Conservation (phyloP, 1,140 invertebrate species). For the Artemia franciscana region DNA sequence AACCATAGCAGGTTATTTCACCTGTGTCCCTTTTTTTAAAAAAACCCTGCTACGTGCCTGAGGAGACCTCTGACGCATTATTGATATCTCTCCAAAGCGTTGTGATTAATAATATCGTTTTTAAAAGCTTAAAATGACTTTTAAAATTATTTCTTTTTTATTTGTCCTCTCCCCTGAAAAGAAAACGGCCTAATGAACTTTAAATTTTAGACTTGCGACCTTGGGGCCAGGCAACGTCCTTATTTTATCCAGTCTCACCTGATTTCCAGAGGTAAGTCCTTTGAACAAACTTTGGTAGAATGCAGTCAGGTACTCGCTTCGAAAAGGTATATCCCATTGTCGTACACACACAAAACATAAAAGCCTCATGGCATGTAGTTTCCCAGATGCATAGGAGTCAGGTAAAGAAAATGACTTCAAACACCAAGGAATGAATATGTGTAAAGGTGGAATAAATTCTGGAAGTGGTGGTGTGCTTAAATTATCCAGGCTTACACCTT, state of each 20-base stretch:
- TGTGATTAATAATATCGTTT: no score
- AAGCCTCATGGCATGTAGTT: slow-evolving; percentile 49
- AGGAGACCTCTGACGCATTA: no score
- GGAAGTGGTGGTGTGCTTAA: slow-evolving; percentile 39
- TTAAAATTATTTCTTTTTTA: no score
- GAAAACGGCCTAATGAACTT: background rate
- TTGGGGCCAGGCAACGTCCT: background rate
- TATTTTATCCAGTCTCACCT: slow-evolving; percentile 20
- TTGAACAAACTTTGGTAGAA: slow-evolving; percentile 73
- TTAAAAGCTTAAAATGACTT: no score
- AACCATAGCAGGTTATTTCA: no score
- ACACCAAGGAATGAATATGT: slow-evolving; percentile 68
- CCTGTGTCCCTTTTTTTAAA: no score
- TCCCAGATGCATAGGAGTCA: slow-evolving; percentile 39
- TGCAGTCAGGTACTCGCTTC: slow-evolving; percentile 46
- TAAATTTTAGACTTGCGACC: background rate
- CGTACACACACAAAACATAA: slow-evolving; percentile 45
- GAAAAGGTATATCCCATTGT: slow-evolving; percentile 28
- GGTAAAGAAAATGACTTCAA: slow-evolving; percentile 49
- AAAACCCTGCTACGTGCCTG: no score
- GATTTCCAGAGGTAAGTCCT: slow-evolving; percentile 32
- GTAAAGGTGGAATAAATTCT: slow-evolving; percentile 49
- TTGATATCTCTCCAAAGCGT: no score
- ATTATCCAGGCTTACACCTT: slow-evolving; percentile 50
- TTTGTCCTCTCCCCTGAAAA: no score